Evolutionary conservation across 1,140 invertebrate genomes (phyloP), one percentile per base, ranked within the genome.

Genomic region (Heliothis virescens): DNA sequence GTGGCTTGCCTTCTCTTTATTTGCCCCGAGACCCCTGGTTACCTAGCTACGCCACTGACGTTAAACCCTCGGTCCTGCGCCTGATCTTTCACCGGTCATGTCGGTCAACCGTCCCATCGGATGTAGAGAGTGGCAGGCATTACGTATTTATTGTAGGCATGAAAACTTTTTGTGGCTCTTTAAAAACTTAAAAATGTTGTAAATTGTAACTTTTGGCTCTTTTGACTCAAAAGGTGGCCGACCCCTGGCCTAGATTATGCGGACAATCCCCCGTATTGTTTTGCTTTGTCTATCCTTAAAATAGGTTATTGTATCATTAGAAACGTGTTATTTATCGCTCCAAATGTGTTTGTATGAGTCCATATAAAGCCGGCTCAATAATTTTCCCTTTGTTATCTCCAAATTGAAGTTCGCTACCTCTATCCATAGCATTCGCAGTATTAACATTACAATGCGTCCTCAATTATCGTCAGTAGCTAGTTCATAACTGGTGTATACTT

Each of bases 341-440:
- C 29, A 29, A 75, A 62, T 62, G 57, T 50, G 72, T 50, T 50
- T 69, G 48, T 75, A 16, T 34, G 57, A 16, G 50, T 29, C n/a
- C 16, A 53, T 53, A 29, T 53, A 29, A 75, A 75, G 72, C 57
- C 72, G 41, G 34, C 77, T 57, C 77, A 62, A 79, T 79, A 52
- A 79, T 80, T 80, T 65, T 62, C 79, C 59, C 57, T 74, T 69
- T 74, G 71, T 80, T 67, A 80, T 80, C 62, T 75, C 41, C 13
- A 72, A 74, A 73, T 74, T 80, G 69, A 80, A 65, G 71, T 60
- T 57, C 41, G 50, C 47, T 34, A 63, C 72, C 62, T 75, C 53
- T 48, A 21, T 60, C 13, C 72, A 34, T 13, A 34, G 13, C 21
- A 65, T 65, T 63, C 34, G 55, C 18, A 60, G 53, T 63, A 55